Evolutionary conservation across 2,113 vertebrate species (phyloP), one percentile per base, ranked within the genome.

Genomic region (Seriola quinqueradiata): DNA sequence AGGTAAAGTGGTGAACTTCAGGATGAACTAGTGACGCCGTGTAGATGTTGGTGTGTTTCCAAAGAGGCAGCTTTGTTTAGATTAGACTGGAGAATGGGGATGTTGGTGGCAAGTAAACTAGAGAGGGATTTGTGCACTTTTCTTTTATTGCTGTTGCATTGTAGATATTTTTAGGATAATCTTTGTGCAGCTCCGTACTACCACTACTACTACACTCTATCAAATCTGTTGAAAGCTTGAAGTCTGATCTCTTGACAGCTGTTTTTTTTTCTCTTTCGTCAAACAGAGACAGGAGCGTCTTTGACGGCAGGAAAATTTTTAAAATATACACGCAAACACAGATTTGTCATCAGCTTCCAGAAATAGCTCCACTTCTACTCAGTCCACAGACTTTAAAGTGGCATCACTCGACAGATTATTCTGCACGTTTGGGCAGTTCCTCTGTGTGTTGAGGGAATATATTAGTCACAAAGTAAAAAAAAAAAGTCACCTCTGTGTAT

Each of bases 1-100:
- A 36, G 3, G 40, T 42, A 34, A 64, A 65, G 32, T 19, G 44
- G 21, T 36, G 34, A 60, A 74, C 58, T 38, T 54, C 34, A 38
- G 12, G 25, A 57, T 83, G 79, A 79, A 75, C 65, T 23, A 19
- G 38, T 72, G 54, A 75, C 80, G 44, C 34, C 28, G 2, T 28
- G 28, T 5, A 19, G 40, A 2, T 42, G 65, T 16, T 40, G 16
- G 16, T 44, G 73, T 70, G 0, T 0, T 68, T 67, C 50, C 50
- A 32, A 48, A 67, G 55, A 14, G 23, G 59, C 52, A 70, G n/a
- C 28, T 5, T 69, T 40, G 23, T 68, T 84, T 52, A 32, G 21
- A 87, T 87, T 77, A 81, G 46, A 69, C 34, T 34, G 21, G 55
- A 67, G 6, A 75, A 60, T 11, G 71, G 0, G 21, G 38, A 66